These are phyloP conservation scores for Gerris lacustris DNA, from an alignment of 2,888 invertebrate genomes.

Conservation along the genomic window DNA sequence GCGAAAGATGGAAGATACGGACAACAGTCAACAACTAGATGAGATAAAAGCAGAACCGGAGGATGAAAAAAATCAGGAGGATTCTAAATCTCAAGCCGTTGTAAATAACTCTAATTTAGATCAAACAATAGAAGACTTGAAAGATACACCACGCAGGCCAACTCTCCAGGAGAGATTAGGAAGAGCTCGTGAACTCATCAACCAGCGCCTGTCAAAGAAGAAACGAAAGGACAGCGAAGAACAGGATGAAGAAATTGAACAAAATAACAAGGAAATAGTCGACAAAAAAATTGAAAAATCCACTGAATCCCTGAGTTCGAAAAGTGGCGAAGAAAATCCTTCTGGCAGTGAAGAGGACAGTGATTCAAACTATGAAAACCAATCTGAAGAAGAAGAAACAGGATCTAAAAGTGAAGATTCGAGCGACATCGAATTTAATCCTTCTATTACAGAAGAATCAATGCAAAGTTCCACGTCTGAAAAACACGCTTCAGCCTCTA, in stretches of 20 bases:
- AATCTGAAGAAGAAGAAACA: neutral
- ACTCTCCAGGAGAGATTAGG: neutral
- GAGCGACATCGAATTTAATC: neutral
- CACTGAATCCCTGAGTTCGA: neutral
- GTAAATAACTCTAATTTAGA: neutral
- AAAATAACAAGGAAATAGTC: neutral
- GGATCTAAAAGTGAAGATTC: neutral
- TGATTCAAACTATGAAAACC: neutral
- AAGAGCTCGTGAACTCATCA: neutral
- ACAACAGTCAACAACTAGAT: neutral
- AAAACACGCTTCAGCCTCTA: neutral
- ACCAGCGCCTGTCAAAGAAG: neutral
- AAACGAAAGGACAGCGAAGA: neutral
- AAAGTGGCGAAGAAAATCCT: too few relatives aligned
- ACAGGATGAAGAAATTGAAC: neutral
- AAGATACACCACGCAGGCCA: neutral
- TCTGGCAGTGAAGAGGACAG: too few relatives aligned
- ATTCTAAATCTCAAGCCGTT: neutral
- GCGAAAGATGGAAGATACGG: neutral
- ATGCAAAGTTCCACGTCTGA: neutral
- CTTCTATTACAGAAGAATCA: neutral
- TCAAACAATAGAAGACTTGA: neutral
- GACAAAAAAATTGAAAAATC: neutral
- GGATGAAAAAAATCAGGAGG: neutral
- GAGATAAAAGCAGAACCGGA: too few relatives aligned